These are phyloP conservation scores for Ophioderma brevispina DNA, from an alignment of 35 echinoderm and acorn worm genomes.

Conservation along the genomic window DNA sequence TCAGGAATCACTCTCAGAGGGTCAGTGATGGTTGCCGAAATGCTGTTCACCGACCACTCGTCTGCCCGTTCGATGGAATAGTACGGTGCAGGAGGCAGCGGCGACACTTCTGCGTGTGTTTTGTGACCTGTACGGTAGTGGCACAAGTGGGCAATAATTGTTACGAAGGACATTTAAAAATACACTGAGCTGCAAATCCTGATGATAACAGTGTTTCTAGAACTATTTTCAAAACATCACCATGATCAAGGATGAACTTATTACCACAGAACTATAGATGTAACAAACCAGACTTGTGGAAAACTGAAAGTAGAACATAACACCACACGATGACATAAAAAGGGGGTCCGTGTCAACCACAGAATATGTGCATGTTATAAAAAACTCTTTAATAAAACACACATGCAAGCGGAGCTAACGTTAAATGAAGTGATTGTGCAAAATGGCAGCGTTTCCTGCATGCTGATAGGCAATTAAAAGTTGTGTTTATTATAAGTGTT, in stretches of 20 bases:
- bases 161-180: background rate
- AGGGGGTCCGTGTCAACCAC: background rate
- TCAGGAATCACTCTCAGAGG: background rate
- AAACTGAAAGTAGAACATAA: background rate
- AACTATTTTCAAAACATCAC: background rate
- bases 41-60: conserved; percentile 51
- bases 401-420: background rate
- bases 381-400: background rate
- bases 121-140: background rate
- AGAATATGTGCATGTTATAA: background rate
- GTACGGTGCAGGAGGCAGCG: conserved; percentile 86
- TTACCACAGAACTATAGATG: background rate
- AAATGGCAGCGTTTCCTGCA: background rate
- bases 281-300: background rate
- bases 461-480: background rate
- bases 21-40: background rate
- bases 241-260: background rate
- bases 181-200: background rate
- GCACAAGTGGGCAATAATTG: background rate
- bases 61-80: conserved; percentile 66
- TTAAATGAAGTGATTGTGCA: background rate
- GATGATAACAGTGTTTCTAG: background rate
- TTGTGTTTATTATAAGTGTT: background rate
- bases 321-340: background rate
- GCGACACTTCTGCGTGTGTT: background rate